Percentiles rank a stretch among this genome's conserved stretches.
Evolutionary conservation across 1,140 invertebrate species (phyloP).

Genomic region (Solen grandis): DNA sequence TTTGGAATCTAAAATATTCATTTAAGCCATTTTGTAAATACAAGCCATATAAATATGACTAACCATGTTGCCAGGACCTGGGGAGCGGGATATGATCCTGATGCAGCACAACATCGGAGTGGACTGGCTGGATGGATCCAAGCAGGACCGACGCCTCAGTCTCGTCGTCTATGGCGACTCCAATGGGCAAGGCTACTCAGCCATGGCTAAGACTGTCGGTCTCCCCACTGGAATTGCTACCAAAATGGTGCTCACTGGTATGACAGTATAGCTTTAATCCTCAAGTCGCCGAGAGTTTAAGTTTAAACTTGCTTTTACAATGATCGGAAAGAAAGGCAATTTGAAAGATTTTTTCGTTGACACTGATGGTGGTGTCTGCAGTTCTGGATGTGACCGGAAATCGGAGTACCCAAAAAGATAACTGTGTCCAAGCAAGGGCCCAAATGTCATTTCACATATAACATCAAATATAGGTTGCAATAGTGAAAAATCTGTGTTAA

Average conservation of each 20-base stretch:
- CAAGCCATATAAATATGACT: too few species aligned
- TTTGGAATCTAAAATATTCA: too few species aligned
- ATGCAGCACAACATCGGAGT: conserved; percentile 96
- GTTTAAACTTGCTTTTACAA: neutral
- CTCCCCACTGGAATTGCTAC: conserved; percentile 97
- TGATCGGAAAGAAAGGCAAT: neutral
- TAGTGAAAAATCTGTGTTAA: too few species aligned
- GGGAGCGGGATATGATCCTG: conserved; percentile 96
- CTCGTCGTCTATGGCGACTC: conserved; percentile 95
- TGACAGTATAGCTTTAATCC: conserved; percentile 46
- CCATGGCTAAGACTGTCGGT: conserved; percentile 99
- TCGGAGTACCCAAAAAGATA: too few species aligned
- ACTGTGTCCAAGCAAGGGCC: too few species aligned
- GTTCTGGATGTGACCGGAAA: too few species aligned
- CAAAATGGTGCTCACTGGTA: conserved; percentile 98
- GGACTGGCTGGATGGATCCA: conserved; percentile 92
- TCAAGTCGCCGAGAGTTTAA: too few species aligned
- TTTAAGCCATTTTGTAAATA: too few species aligned
- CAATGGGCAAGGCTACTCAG: conserved; percentile 91
- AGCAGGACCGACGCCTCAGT: conserved; percentile 93
- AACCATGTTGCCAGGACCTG: too few species aligned
- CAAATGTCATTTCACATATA: too few species aligned
- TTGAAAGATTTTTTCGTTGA: neutral
- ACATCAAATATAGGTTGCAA: too few species aligned
- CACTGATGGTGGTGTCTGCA: neutral